These are phyloP conservation scores for Drosophila chauvacae DNA, from an alignment of 1,140 invertebrate genomes.

Conservation along the genomic window DNA sequence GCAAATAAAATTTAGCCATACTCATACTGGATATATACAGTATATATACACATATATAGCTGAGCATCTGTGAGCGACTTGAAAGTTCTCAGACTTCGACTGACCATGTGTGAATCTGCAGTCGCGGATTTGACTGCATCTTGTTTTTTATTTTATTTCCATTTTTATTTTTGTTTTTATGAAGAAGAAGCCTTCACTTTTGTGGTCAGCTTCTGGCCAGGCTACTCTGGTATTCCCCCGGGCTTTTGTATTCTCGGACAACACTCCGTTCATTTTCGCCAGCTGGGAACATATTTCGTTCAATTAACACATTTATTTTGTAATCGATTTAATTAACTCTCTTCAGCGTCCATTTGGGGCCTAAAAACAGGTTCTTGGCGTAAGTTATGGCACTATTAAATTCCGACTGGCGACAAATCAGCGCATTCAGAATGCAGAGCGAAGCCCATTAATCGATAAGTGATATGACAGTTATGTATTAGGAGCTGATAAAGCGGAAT, in stretches of 20 bases:
- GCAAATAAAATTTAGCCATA: slow-evolving; percentile 23
- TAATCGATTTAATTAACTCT: slow-evolving; percentile 57
- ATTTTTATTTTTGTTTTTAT: slow-evolving; percentile 1
- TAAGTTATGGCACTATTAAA: slow-evolving; percentile 50
- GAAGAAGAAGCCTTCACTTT: slow-evolving; percentile 52
- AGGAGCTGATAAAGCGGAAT: slow-evolving; percentile 8
- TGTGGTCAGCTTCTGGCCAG: slow-evolving; percentile 12
- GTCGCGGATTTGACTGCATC: slow-evolving; percentile 15
- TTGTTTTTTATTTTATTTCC: slow-evolving; percentile 6
- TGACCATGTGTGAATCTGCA: slow-evolving; percentile 45
- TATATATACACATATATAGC: neutral
- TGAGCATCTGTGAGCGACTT: slow-evolving; percentile 32
- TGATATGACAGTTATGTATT: slow-evolving; percentile 41
- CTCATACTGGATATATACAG: neutral
- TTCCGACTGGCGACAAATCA: slow-evolving; percentile 31
- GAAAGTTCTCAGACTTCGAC: slow-evolving; percentile 46
- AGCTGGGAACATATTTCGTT: slow-evolving; percentile 31
- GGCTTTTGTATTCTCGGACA: slow-evolving; percentile 44
- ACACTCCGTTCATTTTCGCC: slow-evolving; percentile 14
- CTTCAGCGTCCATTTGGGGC: slow-evolving; percentile 35
- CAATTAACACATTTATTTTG: slow-evolving; percentile 58
- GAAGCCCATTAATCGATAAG: slow-evolving; percentile 40
- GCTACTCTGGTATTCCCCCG: slow-evolving; percentile 10
- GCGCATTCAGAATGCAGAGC: slow-evolving; percentile 31
- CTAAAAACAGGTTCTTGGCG: slow-evolving; percentile 35